phyloP scores from a whole-genome alignment of 2,888 invertebrate genomes.

The Ischnura elegans region DNA sequence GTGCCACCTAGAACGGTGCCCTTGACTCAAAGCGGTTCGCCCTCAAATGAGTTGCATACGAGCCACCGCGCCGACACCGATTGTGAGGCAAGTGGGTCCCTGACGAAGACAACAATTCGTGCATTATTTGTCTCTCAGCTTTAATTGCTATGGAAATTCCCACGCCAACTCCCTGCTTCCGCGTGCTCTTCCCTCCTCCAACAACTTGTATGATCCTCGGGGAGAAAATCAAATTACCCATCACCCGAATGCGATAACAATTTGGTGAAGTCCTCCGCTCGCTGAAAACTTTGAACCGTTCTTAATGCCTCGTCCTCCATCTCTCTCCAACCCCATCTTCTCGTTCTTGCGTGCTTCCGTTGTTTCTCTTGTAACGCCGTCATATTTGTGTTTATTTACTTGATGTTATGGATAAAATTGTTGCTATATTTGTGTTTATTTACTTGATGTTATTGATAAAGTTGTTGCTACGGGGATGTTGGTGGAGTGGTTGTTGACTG shows the following conservation, averaged over 20 bases:
- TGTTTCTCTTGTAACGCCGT: no score
- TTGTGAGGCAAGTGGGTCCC: background rate
- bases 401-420: no score
- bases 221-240: constrained; percentile 47
- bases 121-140: constrained; percentile 34
- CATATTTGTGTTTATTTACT: no score
- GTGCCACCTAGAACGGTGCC: background rate
- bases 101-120: constrained; percentile 23
- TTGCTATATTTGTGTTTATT: no score
- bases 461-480: no score
- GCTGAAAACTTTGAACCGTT: constrained; percentile 44
- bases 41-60: background rate
- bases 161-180: background rate
- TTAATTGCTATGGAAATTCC: constrained; percentile 30
- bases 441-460: no score
- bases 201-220: background rate
- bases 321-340: background rate
- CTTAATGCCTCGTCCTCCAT: background rate
- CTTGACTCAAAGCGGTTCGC: background rate
- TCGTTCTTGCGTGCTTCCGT: background rate
- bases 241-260: constrained; percentile 49
- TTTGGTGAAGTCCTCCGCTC: constrained; percentile 2
- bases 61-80: background rate
- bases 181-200: no score
- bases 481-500: no score